A percentile compares a stretch with the other conserved stretches of the same genome.
Evolutionary conservation across 1,140 invertebrate species (phyloP).

Genomic region (Procambarus clarkii): DNA sequence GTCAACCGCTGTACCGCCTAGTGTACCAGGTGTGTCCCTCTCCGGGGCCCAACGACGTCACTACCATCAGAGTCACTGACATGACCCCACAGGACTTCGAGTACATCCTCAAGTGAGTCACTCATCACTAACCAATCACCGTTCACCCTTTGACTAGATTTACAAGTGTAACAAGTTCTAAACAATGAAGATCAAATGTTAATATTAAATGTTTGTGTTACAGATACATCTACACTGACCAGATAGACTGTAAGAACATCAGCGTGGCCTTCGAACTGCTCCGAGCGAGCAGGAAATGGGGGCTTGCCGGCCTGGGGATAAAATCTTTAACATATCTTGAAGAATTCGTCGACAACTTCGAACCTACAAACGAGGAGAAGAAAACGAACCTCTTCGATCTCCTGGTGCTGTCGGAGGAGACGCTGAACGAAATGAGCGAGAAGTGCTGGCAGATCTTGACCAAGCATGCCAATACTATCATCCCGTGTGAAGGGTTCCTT

Average conservation of each 20-base stretch:
- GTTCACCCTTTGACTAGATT: background rate
- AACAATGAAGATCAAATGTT: too few relatives aligned
- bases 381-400: conserved; percentile 71
- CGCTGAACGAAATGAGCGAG: conserved; percentile 47
- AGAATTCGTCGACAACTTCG: conserved; percentile 66
- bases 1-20: conserved; percentile 67
- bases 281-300: conserved; percentile 66
- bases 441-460: conserved; percentile 63
- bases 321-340: conserved; percentile 69
- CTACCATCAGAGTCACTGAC: conserved; percentile 65
- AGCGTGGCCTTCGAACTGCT: conserved; percentile 68
- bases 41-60: conserved; percentile 55
- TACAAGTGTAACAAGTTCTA: too few relatives aligned
- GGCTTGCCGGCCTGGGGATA: conserved; percentile 59
- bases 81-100: conserved; percentile 68
- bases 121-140: background rate
- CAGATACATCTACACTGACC: conserved; percentile 73
- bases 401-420: conserved; percentile 62
- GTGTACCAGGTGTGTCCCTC: conserved; percentile 47
- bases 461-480: conserved; percentile 58
- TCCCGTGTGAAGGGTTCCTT: conserved; percentile 68
- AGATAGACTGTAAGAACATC: conserved; percentile 59
- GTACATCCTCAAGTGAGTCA: conserved; percentile 69
- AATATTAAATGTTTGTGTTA: background rate
- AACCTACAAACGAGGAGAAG: conserved; percentile 47